phyloP scores from a whole-genome alignment of 1,140 invertebrate species.

The Caenorhabditis briggsae region DNA sequence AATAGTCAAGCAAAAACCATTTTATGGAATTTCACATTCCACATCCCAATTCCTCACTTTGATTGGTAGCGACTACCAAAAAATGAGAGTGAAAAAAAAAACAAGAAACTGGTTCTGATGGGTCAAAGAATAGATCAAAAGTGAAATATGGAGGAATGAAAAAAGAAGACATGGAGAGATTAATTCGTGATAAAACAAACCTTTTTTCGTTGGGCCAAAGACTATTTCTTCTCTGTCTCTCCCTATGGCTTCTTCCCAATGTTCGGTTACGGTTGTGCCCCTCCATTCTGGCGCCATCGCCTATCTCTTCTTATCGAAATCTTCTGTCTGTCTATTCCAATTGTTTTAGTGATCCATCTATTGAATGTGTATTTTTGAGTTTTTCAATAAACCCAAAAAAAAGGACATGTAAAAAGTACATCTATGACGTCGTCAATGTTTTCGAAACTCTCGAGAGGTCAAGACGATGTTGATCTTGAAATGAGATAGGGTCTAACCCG shows the following conservation, averaged over 20 bases:
- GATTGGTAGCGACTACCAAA: not conserved
- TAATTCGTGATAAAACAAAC: conserved; percentile 40
- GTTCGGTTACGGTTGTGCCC: not conserved
- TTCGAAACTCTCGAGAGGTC: conserved; percentile 41
- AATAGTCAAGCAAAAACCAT: no score
- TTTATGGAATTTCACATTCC: not conserved
- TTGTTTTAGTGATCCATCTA: conserved; percentile 54
- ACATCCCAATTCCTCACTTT: conserved; percentile 30
- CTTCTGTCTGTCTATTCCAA: conserved; percentile 46
- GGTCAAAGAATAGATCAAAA: conserved; percentile 46
- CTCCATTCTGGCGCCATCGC: conserved; percentile 33
- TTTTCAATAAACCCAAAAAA: conserved; percentile 32
- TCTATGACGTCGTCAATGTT: conserved; percentile 13
- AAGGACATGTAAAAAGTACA: conserved; percentile 8
- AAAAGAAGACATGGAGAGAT: not conserved
- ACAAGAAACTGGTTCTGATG: conserved; percentile 12
- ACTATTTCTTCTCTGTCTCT: not conserved
- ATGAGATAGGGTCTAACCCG: conserved; percentile 25
- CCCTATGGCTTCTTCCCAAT: not conserved
- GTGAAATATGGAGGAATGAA: conserved; percentile 13
- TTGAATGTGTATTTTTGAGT: conserved; percentile 15
- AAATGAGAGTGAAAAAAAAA: no score
- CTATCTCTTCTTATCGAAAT: conserved; percentile 38
- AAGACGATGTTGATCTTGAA: conserved; percentile 2
- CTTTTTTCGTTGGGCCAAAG: not conserved